Evolutionary conservation across 2,888 invertebrate species (phyloP).

Genomic region (Aethes cnicana): DNA sequence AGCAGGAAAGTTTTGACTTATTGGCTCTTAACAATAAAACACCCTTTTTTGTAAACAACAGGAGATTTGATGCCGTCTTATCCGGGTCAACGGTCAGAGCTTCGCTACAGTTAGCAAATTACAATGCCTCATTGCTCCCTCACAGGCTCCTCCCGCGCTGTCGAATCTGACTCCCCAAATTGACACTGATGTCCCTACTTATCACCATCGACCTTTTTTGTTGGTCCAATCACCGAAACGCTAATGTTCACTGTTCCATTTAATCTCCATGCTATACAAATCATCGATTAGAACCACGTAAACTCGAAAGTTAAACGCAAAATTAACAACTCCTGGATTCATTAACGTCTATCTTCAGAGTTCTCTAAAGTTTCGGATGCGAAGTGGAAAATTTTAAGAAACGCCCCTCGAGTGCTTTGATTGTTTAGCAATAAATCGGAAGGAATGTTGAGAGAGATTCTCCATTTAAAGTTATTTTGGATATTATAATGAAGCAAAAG

Average conservation of each 20-base stretch:
- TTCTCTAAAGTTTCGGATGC: conserved; percentile 44
- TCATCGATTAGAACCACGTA: conserved; percentile 54
- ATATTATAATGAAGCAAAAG: conserved; percentile 51
- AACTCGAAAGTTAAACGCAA: conserved; percentile 54
- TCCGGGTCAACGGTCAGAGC: conserved; percentile 31
- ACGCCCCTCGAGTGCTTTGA: conserved; percentile 45
- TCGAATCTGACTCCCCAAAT: conserved; percentile 16
- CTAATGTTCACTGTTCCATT: conserved; percentile 32
- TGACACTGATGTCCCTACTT: conserved; percentile 21
- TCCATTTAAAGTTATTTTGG: conserved; percentile 45
- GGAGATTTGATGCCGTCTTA: conserved; percentile 30
- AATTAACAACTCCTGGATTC: conserved; percentile 61
- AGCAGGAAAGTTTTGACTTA: conserved; percentile 47
- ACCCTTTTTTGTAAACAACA: conserved; percentile 42
- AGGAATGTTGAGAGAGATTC: conserved; percentile 54
- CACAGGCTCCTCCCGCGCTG: background rate
- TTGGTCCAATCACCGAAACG: conserved; percentile 10
- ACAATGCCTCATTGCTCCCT: conserved; percentile 24
- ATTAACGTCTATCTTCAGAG: conserved; percentile 63
- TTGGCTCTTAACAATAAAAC: conserved; percentile 39
- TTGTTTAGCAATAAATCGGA: conserved; percentile 63
- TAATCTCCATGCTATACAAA: conserved; percentile 37
- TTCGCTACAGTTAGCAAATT: conserved; percentile 27
- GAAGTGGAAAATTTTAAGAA: conserved; percentile 43
- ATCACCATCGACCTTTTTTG: conserved; percentile 7